phyloP scores from a whole-genome alignment of 2,113 vertebrate species.

The Planiliza haematocheilus region DNA sequence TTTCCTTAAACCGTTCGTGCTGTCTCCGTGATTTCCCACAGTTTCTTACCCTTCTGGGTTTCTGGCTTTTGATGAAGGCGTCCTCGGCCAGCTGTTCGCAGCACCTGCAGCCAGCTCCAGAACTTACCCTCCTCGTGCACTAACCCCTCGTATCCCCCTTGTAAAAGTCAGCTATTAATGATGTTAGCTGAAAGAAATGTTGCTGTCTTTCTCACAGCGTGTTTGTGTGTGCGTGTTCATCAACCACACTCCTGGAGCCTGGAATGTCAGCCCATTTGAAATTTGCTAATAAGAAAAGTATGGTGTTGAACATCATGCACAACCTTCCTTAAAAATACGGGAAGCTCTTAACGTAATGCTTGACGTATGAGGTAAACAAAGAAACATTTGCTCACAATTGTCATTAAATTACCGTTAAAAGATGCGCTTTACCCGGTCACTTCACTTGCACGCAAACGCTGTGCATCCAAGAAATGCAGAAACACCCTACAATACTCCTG shows the following conservation, averaged over 20 bases:
- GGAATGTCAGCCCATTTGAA: slow-evolving; percentile 40
- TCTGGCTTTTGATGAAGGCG: slow-evolving; percentile 44
- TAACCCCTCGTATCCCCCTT: slow-evolving; percentile 50
- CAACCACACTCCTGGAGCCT: slow-evolving; percentile 33
- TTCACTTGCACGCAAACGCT: slow-evolving; percentile 1
- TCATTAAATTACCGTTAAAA: slow-evolving; percentile 14
- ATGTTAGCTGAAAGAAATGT: slow-evolving; percentile 47
- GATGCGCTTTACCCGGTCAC: not conserved
- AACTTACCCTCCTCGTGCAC: slow-evolving; percentile 7
- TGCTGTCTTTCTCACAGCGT: slow-evolving; percentile 20
- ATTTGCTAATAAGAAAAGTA: slow-evolving; percentile 50
- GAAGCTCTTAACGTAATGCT: slow-evolving; percentile 7
- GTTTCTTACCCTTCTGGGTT: slow-evolving; percentile 28
- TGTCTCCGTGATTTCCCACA: slow-evolving; percentile 39
- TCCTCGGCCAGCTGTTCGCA: slow-evolving; percentile 65
- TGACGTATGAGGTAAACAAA: not conserved
- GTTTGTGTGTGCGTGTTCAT: slow-evolving; percentile 14
- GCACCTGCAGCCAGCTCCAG: slow-evolving; percentile 67
- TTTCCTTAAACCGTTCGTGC: slow-evolving; percentile 29
- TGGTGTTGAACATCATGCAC: slow-evolving; percentile 17
- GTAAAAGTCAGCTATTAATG: slow-evolving; percentile 67
- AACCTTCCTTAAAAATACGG: not conserved
- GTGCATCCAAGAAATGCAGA: not conserved
- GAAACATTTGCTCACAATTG: not conserved
- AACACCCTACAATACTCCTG: not conserved